Conservation (phyloP, 2,797 vertebrate genomes). For the Limnodromus scolopaceus region DNA sequence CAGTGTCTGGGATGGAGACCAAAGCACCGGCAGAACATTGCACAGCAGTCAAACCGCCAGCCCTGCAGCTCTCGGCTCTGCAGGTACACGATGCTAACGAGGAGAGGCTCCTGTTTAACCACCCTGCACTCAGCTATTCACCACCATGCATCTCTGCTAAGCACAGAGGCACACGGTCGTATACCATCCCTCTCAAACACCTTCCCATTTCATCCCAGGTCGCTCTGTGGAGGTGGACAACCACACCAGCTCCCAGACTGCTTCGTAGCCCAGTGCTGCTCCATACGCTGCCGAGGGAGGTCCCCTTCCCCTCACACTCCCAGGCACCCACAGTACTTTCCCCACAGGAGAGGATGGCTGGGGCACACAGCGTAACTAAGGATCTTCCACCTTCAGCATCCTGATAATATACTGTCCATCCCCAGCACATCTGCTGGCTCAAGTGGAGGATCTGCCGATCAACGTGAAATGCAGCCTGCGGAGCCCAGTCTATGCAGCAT, state of each 20-base stretch:
- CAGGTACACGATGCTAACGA: background rate
- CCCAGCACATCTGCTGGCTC: background rate
- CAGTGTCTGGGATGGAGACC: background rate
- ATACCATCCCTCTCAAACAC: background rate
- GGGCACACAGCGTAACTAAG: rapidly evolving
- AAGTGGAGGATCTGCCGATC: background rate
- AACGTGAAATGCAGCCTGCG: background rate
- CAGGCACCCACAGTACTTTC: background rate
- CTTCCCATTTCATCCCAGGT: background rate
- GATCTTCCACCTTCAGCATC: background rate
- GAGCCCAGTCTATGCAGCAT: background rate
- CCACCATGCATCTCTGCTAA: background rate
- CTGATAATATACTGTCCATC: rapidly evolving
- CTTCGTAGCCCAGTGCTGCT: background rate
- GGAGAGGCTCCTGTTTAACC: background rate
- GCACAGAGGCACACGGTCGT: background rate
- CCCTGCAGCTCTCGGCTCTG: background rate
- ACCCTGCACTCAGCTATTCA: background rate
- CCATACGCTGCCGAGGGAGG: rapidly evolving
- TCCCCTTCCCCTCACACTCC: background rate
- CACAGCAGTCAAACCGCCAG: background rate
- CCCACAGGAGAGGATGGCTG: background rate
- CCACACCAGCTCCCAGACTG: rapidly evolving
- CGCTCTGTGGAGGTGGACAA: background rate
- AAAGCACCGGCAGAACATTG: background rate